These are phyloP conservation scores for Aleadryas rufinucha DNA, from an alignment of 2,113 vertebrate genomes.

Conservation along the genomic window DNA sequence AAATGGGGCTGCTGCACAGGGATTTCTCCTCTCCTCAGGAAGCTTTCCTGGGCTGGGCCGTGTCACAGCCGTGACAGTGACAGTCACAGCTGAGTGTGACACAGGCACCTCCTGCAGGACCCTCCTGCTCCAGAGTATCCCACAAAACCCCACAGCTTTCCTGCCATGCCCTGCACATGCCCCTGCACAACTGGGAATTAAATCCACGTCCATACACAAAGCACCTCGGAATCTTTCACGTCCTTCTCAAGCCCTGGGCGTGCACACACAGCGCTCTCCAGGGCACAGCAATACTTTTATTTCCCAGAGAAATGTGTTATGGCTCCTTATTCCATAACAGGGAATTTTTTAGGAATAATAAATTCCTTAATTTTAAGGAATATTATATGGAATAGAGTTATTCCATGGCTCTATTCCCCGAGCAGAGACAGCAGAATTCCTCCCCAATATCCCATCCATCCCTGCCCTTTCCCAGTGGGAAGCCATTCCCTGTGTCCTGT, in stretches of 20 bases:
- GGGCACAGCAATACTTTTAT: fast-evolving
- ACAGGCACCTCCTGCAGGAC: not conserved
- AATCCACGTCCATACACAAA: fast-evolving
- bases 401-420: not conserved
- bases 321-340: no score
- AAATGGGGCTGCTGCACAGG: fast-evolving
- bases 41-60: not conserved
- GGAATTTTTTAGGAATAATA: no score
- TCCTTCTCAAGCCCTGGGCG: not conserved
- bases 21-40: fast-evolving
- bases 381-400: no score
- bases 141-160: no score
- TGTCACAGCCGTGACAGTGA: fast-evolving
- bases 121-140: fast-evolving
- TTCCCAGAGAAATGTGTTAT: not conserved
- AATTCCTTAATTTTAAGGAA: no score
- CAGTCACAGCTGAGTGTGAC: fast-evolving
- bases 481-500: not conserved
- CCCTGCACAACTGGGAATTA: no score
- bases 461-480: no score
- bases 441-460: fast-evolving
- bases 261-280: not conserved
- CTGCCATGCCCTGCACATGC: fast-evolving
- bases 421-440: not conserved
- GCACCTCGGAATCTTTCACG: not conserved